These are phyloP conservation scores for Pipistrellus nathusii DNA, from an alignment of 2,797 vertebrate genomes.

Conservation along the genomic window DNA sequence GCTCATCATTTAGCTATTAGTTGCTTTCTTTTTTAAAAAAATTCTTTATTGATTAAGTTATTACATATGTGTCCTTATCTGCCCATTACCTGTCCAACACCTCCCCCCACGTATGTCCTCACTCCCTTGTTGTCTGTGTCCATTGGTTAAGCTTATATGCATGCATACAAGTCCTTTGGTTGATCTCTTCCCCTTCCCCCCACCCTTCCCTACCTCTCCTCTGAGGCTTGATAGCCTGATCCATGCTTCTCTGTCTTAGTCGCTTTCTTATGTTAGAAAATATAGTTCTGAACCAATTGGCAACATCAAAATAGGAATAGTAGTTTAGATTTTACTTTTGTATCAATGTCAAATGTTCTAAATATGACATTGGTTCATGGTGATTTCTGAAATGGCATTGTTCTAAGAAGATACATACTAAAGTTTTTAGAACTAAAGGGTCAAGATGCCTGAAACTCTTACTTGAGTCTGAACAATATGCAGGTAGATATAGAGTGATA, in stretches of 20 bases:
- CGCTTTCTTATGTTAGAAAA: not conserved
- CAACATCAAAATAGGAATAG: not conserved
- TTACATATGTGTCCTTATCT: too few species aligned
- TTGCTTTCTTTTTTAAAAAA: not conserved
- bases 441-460: not conserved
- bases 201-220: too few species aligned
- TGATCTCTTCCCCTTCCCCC: too few species aligned
- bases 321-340: not conserved
- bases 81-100: too few species aligned
- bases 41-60: too few species aligned
- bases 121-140: too few species aligned
- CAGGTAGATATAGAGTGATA: not conserved
- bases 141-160: too few species aligned
- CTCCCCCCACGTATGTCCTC: too few species aligned
- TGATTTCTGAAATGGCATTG: not conserved
- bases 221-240: too few species aligned
- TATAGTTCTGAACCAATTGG: not conserved
- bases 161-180: too few species aligned
- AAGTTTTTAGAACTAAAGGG: not conserved
- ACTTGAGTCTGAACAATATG: not conserved
- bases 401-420: accelerated
- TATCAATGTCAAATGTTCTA: not conserved
- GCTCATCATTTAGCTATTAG: not conserved
- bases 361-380: not conserved
- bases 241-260: too few species aligned